Conservation (phyloP, 2,797 vertebrate genomes). For the Smutsia gigantea region DNA sequence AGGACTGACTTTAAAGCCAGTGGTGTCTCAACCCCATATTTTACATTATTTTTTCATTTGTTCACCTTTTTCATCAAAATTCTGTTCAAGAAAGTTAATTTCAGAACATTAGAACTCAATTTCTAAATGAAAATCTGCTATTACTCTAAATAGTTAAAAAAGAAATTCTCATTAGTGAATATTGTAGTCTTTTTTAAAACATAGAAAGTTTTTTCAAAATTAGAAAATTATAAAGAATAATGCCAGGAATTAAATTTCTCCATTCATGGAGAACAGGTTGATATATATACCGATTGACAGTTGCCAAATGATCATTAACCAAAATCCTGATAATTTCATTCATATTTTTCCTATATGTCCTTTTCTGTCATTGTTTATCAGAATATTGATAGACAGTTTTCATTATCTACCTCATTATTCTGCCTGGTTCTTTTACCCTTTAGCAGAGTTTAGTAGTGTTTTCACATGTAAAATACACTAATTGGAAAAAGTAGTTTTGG, state of each 20-base stretch:
- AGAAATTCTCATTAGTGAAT: background rate
- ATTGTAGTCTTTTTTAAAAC: background rate
- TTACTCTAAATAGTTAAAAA: conserved; percentile 28
- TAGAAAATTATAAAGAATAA: conserved; percentile 11
- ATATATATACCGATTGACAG: conserved; percentile 56
- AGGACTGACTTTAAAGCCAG: conserved; percentile 17
- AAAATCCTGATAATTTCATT: conserved; percentile 25
- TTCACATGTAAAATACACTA: conserved; percentile 31
- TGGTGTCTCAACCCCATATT: background rate
- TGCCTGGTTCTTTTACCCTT: background rate
- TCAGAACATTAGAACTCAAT: background rate
- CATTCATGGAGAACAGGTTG: conserved; percentile 42
- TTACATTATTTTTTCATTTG: conserved; percentile 8
- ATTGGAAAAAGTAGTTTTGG: background rate
- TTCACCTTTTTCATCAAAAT: conserved; percentile 45
- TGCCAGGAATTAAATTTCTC: conserved; percentile 28
- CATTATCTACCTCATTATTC: background rate
- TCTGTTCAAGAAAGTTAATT: conserved; percentile 29
- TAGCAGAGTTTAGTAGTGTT: background rate
- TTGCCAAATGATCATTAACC: background rate
- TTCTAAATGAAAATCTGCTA: conserved; percentile 7
- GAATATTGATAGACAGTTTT: background rate
- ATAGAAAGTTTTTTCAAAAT: background rate
- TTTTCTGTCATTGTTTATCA: conserved; percentile 35
- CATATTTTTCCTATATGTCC: background rate